Evolutionary conservation across 2,113 vertebrate genomes (phyloP), one percentile per base, ranked within the genome.

Genomic region (Drymodes brunneopygia): DNA sequence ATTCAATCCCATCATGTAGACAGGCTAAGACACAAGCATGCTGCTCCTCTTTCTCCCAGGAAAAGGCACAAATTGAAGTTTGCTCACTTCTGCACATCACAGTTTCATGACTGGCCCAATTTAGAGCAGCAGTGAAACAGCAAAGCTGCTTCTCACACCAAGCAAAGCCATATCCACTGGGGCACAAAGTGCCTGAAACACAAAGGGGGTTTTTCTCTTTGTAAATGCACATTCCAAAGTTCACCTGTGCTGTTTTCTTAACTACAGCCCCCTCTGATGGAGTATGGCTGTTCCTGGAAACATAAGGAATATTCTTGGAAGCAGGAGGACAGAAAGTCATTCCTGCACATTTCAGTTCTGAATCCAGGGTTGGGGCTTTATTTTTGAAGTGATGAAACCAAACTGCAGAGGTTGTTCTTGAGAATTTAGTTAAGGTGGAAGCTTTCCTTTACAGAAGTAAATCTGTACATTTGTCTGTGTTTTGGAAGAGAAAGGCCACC

Each of bases 201-300:
- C 38, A 66, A 83, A 57, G 6, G 13, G 17, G 4, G 2, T 33
- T 93, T 65, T 75, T 53, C 11, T 40, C 42, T 65, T 56, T 48
- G 21, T n/a, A 57, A 56, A 57, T 15, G n/a, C 57, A 33, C 23
- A 19, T 60, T 57, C 31, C 35, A 15, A 44, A 57, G 17, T 57
- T 42, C 13, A 86, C 66, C 71, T 87, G 51, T 23, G 54, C 50
- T 88, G n/a, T 69, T 86, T 67, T 71, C 70, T 74, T 91, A 71
- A 23, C 53, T 25, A 25, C 61, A 79, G 62, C 45, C 90, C 62
- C 71, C 58, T 90, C 71, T 36, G 74, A 80, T 69, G 45, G 70
- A 90, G 54, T 9, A 16, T 11, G 48, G 54, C 44, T 85, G 14
- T 38, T 90, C 61, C 71, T 22, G 69, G 74, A 54, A 88, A 75